Conservation (phyloP, 2,888 invertebrate genomes). For the Tenodera sinensis region DNA sequence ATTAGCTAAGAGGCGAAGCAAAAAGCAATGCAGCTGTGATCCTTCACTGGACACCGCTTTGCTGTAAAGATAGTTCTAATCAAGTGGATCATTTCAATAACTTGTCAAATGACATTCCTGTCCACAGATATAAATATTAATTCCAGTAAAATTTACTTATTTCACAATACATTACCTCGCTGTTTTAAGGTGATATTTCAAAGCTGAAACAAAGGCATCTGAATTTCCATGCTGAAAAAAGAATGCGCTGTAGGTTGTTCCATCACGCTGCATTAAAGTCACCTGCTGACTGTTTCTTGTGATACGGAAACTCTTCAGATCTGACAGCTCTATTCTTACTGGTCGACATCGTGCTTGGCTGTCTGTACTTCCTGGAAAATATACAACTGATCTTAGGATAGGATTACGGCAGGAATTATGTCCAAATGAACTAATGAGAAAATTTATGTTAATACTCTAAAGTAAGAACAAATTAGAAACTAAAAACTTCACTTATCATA, state of each 20-base stretch:
- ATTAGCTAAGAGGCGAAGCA: no score
- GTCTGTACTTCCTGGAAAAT: not conserved
- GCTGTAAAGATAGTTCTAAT: no score
- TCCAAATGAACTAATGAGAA: no score
- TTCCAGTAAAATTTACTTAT: not conserved
- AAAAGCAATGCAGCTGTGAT: no score
- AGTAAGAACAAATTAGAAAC: no score
- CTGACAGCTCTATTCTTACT: slow-evolving; percentile 51
- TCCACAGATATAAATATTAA: not conserved
- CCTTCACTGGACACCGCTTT: no score
- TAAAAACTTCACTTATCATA: no score
- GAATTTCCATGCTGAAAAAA: slow-evolving; percentile 87
- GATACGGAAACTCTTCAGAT: slow-evolving; percentile 62
- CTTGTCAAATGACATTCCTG: not conserved
- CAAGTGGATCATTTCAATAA: no score
- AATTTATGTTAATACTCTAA: no score
- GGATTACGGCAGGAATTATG: no score
- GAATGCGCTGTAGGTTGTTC: slow-evolving; percentile 72
- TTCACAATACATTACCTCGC: slow-evolving; percentile 5
- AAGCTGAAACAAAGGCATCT: slow-evolving; percentile 63
- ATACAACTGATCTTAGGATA: not conserved
- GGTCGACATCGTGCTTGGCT: slow-evolving; percentile 5
- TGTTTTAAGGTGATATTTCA: slow-evolving; percentile 61
- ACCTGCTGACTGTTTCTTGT: slow-evolving; percentile 50
- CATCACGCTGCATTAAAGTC: slow-evolving; percentile 65